phyloP scores from a whole-genome alignment of 2,797 vertebrate species.

The Phyllotis vaccarum region DNA sequence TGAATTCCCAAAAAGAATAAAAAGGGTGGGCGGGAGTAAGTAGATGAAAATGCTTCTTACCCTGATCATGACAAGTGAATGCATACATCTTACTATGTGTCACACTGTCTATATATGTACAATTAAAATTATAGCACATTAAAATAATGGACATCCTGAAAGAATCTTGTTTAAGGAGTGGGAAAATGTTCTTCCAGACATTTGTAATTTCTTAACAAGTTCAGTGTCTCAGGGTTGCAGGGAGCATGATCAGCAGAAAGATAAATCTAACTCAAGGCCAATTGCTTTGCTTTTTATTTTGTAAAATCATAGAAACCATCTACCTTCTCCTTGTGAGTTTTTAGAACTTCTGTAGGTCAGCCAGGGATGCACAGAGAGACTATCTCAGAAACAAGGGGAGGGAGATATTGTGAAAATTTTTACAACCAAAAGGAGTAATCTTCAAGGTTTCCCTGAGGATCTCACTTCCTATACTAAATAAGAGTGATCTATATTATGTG shows the following conservation, averaged over 20 bases:
- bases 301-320: background rate
- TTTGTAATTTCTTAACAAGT: slow-evolving; percentile 18
- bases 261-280: background rate
- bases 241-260: slow-evolving; percentile 23
- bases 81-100: background rate
- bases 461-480: background rate
- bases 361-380: background rate
- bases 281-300: slow-evolving; percentile 7
- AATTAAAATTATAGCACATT: background rate
- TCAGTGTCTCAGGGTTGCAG: background rate
- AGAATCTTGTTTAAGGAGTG: background rate
- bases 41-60: background rate
- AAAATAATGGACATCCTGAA: slow-evolving; percentile 6
- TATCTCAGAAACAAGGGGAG: background rate
- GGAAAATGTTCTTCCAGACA: background rate
- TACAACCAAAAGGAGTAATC: background rate
- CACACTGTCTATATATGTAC: background rate
- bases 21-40: background rate
- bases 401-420: background rate
- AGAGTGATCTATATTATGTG: background rate
- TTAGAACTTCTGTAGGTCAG: background rate
- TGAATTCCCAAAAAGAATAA: background rate
- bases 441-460: background rate
- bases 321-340: background rate
- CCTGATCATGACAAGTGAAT: background rate